phyloP scores from a whole-genome alignment of 2,888 invertebrate species.

The Andrena bucephala region DNA sequence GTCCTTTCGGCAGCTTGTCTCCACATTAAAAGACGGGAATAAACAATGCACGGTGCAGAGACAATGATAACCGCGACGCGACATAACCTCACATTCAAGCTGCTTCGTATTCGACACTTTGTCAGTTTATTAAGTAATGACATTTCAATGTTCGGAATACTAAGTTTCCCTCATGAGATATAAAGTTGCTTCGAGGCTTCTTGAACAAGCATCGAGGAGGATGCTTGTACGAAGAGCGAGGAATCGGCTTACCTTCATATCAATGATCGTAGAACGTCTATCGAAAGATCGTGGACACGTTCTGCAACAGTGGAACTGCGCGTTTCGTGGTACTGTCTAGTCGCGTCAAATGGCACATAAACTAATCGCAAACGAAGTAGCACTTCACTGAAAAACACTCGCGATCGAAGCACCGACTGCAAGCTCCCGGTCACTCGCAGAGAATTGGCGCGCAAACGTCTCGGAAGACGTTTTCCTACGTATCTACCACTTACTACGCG shows the following conservation, averaged over 20 bases:
- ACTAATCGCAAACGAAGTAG: too few species aligned
- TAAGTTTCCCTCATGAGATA: neutral
- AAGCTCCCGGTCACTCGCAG: neutral
- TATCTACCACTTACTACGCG: slow-evolving; percentile 7
- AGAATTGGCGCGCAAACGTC: neutral
- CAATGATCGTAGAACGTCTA: neutral
- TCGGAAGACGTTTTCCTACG: neutral
- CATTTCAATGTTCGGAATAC: neutral
- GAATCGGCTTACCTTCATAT: neutral
- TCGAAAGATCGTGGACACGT: neutral
- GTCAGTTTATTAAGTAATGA: neutral
- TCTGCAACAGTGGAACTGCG: too few species aligned
- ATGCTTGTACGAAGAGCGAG: neutral
- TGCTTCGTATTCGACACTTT: neutral
- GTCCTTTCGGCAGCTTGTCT: too few species aligned
- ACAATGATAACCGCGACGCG: neutral
- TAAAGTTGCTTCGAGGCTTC: too few species aligned
- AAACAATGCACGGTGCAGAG: neutral
- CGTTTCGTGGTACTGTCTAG: neutral
- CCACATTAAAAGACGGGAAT: neutral
- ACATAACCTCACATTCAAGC: slow-evolving; percentile 39
- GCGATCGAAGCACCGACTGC: neutral
- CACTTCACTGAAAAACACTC: neutral
- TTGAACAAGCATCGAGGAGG: too few species aligned
- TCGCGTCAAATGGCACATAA: neutral